phyloP scores from a whole-genome alignment of 2,888 invertebrate genomes.

The Pristionchus entomophagus region DNA sequence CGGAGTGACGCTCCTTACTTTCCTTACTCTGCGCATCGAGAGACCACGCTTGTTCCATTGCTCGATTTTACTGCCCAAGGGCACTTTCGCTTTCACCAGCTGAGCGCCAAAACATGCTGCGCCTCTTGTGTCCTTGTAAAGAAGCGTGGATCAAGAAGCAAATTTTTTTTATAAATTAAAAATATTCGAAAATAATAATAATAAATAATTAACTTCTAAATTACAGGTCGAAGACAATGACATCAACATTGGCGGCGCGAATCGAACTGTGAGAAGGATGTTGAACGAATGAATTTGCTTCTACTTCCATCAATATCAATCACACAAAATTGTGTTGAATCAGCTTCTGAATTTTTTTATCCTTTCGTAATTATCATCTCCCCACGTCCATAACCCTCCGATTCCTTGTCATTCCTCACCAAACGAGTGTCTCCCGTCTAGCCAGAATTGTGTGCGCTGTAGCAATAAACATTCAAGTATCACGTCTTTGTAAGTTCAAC shows the following conservation, averaged over 20 bases:
- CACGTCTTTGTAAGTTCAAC: too few relatives aligned
- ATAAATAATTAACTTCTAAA: too few relatives aligned
- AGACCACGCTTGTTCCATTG: neutral
- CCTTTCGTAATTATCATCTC: too few relatives aligned
- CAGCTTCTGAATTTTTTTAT: neutral
- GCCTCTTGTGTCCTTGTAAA: too few relatives aligned
- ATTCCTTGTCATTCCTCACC: neutral
- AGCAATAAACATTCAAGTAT: neutral
- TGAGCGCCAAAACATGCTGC: too few relatives aligned
- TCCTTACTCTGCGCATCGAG: too few relatives aligned
- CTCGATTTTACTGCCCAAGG: neutral
- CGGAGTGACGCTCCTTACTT: too few relatives aligned
- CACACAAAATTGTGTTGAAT: neutral
- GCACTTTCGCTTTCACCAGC: neutral
- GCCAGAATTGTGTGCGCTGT: neutral
- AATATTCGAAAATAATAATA: neutral
- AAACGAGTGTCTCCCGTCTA: neutral
- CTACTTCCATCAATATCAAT: neutral
- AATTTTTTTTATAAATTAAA: neutral
- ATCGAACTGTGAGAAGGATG: neutral
- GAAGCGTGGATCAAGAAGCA: too few relatives aligned
- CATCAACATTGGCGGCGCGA: slow-evolving; percentile 38
- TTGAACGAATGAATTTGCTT: slow-evolving; percentile 1
- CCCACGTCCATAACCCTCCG: neutral
- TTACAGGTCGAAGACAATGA: slow-evolving; percentile 40